Conservation (phyloP, 2,888 invertebrate species). For the Drosophila mayaguana region DNA sequence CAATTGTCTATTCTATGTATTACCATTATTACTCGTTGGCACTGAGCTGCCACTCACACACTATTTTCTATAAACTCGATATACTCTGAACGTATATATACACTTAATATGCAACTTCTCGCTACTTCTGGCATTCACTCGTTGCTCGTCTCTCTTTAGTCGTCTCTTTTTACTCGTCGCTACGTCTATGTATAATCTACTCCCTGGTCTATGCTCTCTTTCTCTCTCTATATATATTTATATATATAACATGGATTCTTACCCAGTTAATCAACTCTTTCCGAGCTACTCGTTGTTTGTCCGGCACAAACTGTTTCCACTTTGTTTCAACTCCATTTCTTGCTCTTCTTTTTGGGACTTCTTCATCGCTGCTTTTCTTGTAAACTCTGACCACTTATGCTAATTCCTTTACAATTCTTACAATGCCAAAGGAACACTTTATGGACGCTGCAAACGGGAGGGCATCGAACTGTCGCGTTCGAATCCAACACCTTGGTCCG, state of each 20-base stretch:
- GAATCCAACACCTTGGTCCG: constrained; percentile 97
- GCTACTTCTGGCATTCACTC: too few relatives aligned
- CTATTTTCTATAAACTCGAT: too few relatives aligned
- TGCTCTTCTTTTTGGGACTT: background rate
- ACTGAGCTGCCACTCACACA: background rate
- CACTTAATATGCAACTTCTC: too few relatives aligned
- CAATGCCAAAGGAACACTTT: constrained; percentile 89
- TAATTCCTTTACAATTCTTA: constrained; percentile 39
- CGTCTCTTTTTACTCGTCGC: too few relatives aligned
- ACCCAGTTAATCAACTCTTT: too few relatives aligned
- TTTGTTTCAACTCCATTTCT: background rate
- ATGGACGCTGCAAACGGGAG: constrained; percentile 95
- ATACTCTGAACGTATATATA: too few relatives aligned
- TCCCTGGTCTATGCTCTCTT: too few relatives aligned
- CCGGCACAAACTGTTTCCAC: background rate
- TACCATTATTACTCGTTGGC: too few relatives aligned
- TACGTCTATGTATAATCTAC: too few relatives aligned
- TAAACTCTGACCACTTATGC: constrained; percentile 22
- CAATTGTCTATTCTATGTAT: background rate
- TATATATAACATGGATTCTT: too few relatives aligned
- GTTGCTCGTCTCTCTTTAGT: too few relatives aligned
- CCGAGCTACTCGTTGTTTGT: background rate
- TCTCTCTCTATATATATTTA: too few relatives aligned
- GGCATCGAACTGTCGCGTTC: constrained; percentile 95
- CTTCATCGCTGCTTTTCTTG: background rate